Conservation (phyloP, 2,113 vertebrate genomes). For the Panthera uncia region DNA sequence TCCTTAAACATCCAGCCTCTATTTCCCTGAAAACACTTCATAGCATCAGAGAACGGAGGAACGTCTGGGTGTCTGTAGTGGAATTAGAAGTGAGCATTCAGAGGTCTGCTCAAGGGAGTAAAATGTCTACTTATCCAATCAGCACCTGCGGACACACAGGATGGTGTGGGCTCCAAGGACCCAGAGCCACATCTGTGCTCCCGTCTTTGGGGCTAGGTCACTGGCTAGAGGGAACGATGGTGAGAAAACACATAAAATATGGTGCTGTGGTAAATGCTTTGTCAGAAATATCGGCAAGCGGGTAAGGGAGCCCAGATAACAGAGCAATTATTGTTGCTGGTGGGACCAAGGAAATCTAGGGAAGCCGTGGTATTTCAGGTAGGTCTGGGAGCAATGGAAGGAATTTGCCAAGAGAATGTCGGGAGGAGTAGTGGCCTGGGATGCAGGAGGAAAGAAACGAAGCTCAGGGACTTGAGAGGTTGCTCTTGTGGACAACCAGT, state of each 20-base stretch:
- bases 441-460: too few relatives aligned
- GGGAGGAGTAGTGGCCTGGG: too few relatives aligned
- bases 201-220: not conserved
- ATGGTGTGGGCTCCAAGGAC: not conserved
- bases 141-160: too few relatives aligned
- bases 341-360: too few relatives aligned
- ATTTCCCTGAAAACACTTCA: not conserved
- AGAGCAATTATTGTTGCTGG: not conserved
- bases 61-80: rapidly evolving
- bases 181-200: rapidly evolving
- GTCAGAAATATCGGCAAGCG: not conserved
- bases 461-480: not conserved
- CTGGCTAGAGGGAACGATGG: rapidly evolving
- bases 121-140: not conserved
- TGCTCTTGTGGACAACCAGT: not conserved
- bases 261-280: too few relatives aligned
- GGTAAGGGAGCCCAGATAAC: not conserved
- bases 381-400: not conserved
- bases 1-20: not conserved
- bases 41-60: rapidly evolving
- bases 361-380: not conserved
- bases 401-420: not conserved
- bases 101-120: rapidly evolving
- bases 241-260: not conserved
- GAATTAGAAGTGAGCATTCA: not conserved